A percentile compares a stretch with the other conserved stretches of the same genome.
These are phyloP conservation scores for Sinocyclocheilus anophthalmus DNA, from an alignment of 2,113 vertebrate species.

Conservation along the genomic window DNA sequence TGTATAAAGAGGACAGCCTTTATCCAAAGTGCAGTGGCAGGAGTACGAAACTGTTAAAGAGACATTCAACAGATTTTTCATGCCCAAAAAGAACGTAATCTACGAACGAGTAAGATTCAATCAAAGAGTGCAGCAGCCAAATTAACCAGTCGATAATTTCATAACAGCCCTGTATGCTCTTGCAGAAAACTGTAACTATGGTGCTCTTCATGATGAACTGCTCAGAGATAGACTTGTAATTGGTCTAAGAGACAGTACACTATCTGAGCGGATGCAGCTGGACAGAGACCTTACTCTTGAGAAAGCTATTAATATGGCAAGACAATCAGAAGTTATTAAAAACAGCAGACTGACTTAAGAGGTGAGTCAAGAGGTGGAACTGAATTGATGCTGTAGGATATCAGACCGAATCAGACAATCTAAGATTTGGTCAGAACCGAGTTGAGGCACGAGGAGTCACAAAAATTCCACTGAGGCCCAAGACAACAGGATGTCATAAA, in stretches of 20 bases:
- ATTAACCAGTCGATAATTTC: background rate
- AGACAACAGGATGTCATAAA: too few species aligned
- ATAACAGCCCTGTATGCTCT: background rate
- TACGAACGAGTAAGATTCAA: background rate
- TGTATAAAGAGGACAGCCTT: background rate
- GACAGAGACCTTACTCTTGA: background rate
- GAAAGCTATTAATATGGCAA: background rate
- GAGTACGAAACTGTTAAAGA: too few species aligned
- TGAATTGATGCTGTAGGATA: too few species aligned
- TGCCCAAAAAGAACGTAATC: conserved; percentile 1
- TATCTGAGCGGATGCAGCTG: background rate
- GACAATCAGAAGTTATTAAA: background rate
- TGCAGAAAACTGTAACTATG: background rate
- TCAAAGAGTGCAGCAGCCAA: background rate
- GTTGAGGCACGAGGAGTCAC: too few species aligned
- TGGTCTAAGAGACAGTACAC: background rate
- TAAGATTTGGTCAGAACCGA: too few species aligned
- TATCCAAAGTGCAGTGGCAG: accelerated
- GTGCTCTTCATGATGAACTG: background rate
- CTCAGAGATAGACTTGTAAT: background rate
- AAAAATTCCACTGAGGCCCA: too few species aligned
- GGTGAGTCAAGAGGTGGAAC: background rate
- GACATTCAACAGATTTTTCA: too few species aligned
- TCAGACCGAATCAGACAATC: too few species aligned
- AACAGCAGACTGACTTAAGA: background rate